A percentile compares a stretch with the other conserved stretches of the same genome.
Conservation (phyloP, 2,888 invertebrate genomes). For the Lochmaea crataegi region DNA sequence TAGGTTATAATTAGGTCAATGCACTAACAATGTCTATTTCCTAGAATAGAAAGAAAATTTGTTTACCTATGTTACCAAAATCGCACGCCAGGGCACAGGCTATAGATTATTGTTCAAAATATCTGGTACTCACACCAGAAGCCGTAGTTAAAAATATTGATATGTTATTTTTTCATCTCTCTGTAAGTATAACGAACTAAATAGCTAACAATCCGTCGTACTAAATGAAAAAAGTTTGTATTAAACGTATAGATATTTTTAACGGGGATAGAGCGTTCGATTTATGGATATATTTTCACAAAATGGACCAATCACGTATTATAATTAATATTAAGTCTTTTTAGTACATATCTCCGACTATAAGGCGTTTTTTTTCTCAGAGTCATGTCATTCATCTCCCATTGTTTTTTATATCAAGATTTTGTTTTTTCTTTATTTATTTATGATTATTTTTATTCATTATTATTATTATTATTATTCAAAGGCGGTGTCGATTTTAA, state of each 20-base stretch:
- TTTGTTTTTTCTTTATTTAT: slow-evolving; percentile 36
- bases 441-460: slow-evolving; percentile 9
- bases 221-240: not conserved
- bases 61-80: too few species aligned
- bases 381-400: slow-evolving; percentile 52
- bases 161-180: too few species aligned
- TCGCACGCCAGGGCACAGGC: too few species aligned
- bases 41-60: too few species aligned
- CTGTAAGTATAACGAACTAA: too few species aligned
- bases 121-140: too few species aligned
- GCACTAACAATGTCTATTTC: too few species aligned
- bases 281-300: slow-evolving; percentile 59
- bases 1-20: too few species aligned
- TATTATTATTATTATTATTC: slow-evolving; percentile 25
- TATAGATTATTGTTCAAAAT: too few species aligned
- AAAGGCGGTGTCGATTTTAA: slow-evolving; percentile 37
- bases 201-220: not conserved
- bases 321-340: slow-evolving; percentile 55
- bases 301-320: slow-evolving; percentile 61
- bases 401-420: slow-evolving; percentile 51
- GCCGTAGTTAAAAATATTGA: too few species aligned
- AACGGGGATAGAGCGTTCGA: slow-evolving; percentile 46
- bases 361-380: slow-evolving; percentile 47
- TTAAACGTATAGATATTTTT: slow-evolving; percentile 19
- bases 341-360: slow-evolving; percentile 47